A percentile compares a stretch with the other conserved stretches of the same genome.
Conservation (phyloP, 2,797 vertebrate genomes). For the Gymnopithys bicolor region DNA sequence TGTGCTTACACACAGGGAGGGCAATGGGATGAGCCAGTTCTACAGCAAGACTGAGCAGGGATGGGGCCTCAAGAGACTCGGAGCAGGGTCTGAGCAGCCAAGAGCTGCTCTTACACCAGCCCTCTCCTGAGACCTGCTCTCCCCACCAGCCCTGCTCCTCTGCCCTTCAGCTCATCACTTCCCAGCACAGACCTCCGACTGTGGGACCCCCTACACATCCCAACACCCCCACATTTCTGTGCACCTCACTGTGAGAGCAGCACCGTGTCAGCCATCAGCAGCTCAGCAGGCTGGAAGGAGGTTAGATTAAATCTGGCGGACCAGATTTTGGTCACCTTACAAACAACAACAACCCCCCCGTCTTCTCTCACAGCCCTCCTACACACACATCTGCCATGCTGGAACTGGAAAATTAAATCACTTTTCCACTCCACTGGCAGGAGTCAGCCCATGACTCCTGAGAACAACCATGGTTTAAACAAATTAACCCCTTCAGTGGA, state of each 20-base stretch:
- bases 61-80: not conserved
- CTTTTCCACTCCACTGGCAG: conserved; percentile 12
- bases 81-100: not conserved
- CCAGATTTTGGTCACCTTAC: conserved; percentile 42
- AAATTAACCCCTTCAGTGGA: not conserved
- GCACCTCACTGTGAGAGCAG: not conserved
- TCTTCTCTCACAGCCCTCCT: conserved; percentile 14
- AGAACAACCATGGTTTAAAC: not conserved
- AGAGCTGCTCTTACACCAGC: not conserved
- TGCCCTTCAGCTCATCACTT: not conserved
- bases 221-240: accelerated
- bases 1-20: not conserved
- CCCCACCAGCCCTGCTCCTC: not conserved
- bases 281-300: not conserved
- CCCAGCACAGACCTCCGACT: accelerated
- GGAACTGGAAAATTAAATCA: conserved; percentile 9
- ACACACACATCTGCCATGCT: conserved; percentile 54
- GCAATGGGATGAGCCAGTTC: not conserved
- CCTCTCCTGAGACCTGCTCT: not conserved
- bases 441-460: not conserved
- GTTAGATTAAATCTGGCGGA: not conserved
- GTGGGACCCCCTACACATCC: not conserved
- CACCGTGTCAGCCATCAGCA: accelerated
- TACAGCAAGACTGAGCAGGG: not conserved
- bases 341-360: not conserved